A percentile compares a stretch with the other conserved stretches of the same genome.
These are phyloP conservation scores for Steatornis caripensis DNA, from an alignment of 2,113 vertebrate genomes.

Conservation along the genomic window DNA sequence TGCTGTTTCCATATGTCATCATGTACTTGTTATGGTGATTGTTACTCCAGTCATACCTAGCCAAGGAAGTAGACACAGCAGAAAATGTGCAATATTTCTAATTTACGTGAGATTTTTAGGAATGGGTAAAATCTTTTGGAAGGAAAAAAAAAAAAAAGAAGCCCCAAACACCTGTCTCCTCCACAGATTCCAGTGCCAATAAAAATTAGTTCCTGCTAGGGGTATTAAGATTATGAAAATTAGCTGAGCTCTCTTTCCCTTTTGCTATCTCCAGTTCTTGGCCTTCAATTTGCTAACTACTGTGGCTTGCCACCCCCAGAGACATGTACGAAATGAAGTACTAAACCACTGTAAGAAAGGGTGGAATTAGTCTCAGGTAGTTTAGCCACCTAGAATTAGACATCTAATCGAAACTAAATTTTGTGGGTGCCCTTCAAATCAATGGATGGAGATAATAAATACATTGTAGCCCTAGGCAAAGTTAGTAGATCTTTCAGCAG, in stretches of 20 bases:
- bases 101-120: not conserved
- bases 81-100: not conserved
- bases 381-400: not conserved
- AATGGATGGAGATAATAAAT: not conserved
- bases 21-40: not conserved
- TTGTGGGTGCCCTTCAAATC: not conserved
- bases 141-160: not conserved
- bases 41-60: not conserved
- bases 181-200: not conserved
- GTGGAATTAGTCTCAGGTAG: not conserved
- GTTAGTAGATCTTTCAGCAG: not conserved
- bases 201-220: not conserved
- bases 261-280: not conserved
- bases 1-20: not conserved
- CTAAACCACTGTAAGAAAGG: not conserved
- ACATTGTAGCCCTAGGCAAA: not conserved
- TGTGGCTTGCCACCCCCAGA: not conserved
- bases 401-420: not conserved
- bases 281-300: not conserved
- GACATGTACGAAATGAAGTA: not conserved
- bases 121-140: not conserved
- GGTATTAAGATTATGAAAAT: not conserved
- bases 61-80: not conserved
- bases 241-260: not conserved
- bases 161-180: not conserved